Percentiles rank a stretch among this genome's conserved stretches.
Evolutionary conservation across 1,140 invertebrate genomes (phyloP).

Genomic region (Ceratitis capitata): DNA sequence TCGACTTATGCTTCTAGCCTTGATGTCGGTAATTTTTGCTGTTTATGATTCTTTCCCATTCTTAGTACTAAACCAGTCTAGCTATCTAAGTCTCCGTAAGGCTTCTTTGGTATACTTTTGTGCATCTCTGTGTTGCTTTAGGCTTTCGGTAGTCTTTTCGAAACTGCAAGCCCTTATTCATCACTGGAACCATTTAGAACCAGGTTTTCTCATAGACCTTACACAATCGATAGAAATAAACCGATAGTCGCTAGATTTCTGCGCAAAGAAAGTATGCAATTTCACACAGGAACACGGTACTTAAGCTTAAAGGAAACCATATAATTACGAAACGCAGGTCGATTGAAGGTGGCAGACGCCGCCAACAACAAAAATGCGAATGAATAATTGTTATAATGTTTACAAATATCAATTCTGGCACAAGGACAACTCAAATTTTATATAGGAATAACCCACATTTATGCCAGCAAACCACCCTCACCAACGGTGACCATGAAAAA

Average conservation of each 20-base stretch:
- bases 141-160: too few species aligned
- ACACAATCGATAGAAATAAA: not conserved
- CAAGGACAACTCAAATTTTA: not conserved
- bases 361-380: not conserved
- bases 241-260: not conserved
- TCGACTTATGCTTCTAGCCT: too few species aligned
- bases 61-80: too few species aligned
- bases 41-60: too few species aligned
- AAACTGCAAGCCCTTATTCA: too few species aligned
- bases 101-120: too few species aligned
- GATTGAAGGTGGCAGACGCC: not conserved
- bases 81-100: too few species aligned
- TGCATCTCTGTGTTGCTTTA: too few species aligned
- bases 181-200: too few species aligned
- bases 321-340: not conserved
- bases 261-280: not conserved
- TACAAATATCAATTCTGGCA: not conserved
- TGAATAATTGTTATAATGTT: not conserved
- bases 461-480: not conserved
- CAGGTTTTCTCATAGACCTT: not conserved
- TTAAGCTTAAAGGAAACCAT: slow-evolving; percentile 9
- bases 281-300: not conserved
- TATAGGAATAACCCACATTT: not conserved
- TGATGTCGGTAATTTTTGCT: too few species aligned
- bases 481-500: not conserved